A percentile compares a stretch with the other conserved stretches of the same genome.
Evolutionary conservation across 2,888 invertebrate genomes (phyloP).

Genomic region (Colostygia pectinataria): DNA sequence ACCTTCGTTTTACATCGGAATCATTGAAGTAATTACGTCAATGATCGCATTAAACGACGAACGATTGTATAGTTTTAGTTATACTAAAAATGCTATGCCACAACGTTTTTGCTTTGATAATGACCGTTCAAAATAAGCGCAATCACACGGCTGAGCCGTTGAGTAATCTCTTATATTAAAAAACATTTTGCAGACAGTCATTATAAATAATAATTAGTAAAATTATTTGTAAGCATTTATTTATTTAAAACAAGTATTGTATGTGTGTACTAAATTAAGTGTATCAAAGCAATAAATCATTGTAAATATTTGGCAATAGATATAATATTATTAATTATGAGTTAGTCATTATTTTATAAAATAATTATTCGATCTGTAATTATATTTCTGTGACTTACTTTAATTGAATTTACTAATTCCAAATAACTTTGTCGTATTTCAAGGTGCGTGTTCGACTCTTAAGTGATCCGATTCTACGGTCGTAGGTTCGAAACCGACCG

Average conservation of each 20-base stretch:
- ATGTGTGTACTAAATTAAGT: constrained; percentile 25
- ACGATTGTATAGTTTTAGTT: too few relatives aligned
- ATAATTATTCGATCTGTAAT: background rate
- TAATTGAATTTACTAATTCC: background rate
- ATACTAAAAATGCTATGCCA: too few relatives aligned
- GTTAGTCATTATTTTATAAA: constrained; percentile 1
- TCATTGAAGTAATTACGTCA: too few relatives aligned
- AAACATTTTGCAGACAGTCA: background rate
- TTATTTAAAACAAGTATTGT: constrained; percentile 18
- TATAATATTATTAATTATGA: constrained; percentile 7
- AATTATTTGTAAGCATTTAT: constrained; percentile 15
- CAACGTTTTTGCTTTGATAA: too few relatives aligned
- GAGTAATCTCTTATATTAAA: background rate
- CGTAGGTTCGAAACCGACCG: too few relatives aligned
- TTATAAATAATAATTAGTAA: background rate
- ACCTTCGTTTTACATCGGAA: too few relatives aligned
- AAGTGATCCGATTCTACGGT: too few relatives aligned
- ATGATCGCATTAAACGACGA: too few relatives aligned
- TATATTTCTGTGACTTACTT: background rate
- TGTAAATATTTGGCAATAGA: constrained; percentile 45
- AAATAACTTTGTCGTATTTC: too few relatives aligned
- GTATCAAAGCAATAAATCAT: constrained; percentile 37
- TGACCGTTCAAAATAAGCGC: too few relatives aligned
- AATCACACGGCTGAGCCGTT: too few relatives aligned
- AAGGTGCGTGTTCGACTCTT: too few relatives aligned